phyloP scores from a whole-genome alignment of 2,797 vertebrate species.

The Clarias laeviceps region DNA sequence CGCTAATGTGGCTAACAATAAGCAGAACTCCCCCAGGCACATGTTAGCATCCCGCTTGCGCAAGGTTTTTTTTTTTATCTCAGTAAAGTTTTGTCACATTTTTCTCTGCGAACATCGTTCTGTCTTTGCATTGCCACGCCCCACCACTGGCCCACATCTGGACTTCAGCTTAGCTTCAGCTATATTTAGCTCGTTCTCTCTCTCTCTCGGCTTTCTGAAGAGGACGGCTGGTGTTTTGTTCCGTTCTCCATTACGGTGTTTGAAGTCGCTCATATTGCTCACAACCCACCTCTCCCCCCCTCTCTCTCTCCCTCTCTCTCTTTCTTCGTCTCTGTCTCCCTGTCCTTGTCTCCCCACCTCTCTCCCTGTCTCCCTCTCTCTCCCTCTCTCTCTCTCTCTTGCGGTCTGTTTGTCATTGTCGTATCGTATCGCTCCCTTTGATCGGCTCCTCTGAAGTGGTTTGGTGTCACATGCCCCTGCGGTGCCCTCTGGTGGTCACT shows the following conservation, averaged over 20 bases:
- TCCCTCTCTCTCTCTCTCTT: conserved; percentile 52
- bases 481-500: conserved; percentile 67
- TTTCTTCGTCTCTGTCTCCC: conserved; percentile 18
- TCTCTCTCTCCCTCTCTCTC: conserved; percentile 52
- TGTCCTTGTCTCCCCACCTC: background rate
- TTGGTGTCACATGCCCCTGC: conserved; percentile 50
- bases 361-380: conserved; percentile 5
- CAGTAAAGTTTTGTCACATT: background rate
- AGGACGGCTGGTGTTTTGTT: conserved; percentile 32
- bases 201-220: conserved; percentile 7
- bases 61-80: background rate
- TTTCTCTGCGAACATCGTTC: background rate
- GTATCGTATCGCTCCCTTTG: conserved; percentile 32
- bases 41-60: background rate
- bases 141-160: conserved; percentile 38
- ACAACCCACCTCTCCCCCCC: conserved; percentile 34
- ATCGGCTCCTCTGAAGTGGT: conserved; percentile 26
- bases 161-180: conserved; percentile 1
- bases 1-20: background rate
- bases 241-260: conserved; percentile 49
- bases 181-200: conserved; percentile 34
- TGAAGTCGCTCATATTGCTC: conserved; percentile 43
- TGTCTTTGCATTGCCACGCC: background rate
- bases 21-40: background rate
- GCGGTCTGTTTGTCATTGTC: conserved; percentile 36